A percentile compares a stretch with the other conserved stretches of the same genome.
Conservation (phyloP, 2,888 invertebrate genomes). For the Drosophila meridionalis region DNA sequence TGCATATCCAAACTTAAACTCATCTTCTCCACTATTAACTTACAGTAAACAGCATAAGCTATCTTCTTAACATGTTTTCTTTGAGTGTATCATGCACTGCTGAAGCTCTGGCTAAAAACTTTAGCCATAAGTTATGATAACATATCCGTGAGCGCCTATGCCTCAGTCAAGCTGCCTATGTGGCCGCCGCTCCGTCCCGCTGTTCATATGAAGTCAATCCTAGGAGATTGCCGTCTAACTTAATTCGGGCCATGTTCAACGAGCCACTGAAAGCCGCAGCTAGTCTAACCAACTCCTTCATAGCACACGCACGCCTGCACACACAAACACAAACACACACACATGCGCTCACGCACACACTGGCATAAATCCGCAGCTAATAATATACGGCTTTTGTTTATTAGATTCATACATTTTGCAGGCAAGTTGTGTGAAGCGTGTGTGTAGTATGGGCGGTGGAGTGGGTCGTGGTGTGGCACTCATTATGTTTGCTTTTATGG, state of each 20-base stretch:
- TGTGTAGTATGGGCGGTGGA: constrained; percentile 13
- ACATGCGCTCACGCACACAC: constrained; percentile 3
- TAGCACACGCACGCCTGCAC: constrained; percentile 10
- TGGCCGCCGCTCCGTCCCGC: neutral
- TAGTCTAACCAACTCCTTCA: constrained; percentile 64
- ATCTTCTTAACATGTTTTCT: constrained; percentile 11
- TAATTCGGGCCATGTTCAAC: constrained; percentile 75
- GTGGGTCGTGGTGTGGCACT: constrained; percentile 52
- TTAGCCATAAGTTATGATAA: constrained; percentile 78
- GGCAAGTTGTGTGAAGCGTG: constrained; percentile 59
- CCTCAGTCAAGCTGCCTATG: constrained; percentile 17
- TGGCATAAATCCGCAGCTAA: constrained; percentile 71
- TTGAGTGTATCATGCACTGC: constrained; percentile 52
- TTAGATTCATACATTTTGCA: constrained; percentile 77
- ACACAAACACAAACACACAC: constrained; percentile 12
- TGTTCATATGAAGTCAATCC: constrained; percentile 68
- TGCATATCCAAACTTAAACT: neutral
- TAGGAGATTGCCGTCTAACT: constrained; percentile 78
- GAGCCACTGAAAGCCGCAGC: constrained; percentile 45
- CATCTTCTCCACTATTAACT: neutral
- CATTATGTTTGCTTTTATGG: constrained; percentile 75
- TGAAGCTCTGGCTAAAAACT: constrained; percentile 55
- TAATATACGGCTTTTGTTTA: constrained; percentile 81
- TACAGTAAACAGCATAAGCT: neutral
- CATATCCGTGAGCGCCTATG: constrained; percentile 63